Evolutionary conservation across 2,888 invertebrate species (phyloP).

Genomic region (Cabera pusaria): DNA sequence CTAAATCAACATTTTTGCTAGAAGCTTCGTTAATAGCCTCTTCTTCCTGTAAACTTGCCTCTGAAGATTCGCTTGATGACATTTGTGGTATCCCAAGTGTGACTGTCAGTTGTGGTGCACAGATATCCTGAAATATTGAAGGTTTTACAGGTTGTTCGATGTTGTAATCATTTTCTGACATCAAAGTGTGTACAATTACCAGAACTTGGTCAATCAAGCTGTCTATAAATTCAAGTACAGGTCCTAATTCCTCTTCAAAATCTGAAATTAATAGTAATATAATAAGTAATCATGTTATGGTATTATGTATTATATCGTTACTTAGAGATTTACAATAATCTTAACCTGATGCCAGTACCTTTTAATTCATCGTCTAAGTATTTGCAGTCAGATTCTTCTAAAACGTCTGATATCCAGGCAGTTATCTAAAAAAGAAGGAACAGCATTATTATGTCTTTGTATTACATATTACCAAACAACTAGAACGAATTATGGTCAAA

Average conservation of each 20-base stretch:
- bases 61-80: constrained; percentile 1
- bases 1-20: neutral
- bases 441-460: too few species aligned
- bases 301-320: too few species aligned
- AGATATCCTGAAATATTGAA: constrained; percentile 12
- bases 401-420: constrained; percentile 58
- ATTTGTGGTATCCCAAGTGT: too few species aligned
- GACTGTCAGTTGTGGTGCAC: constrained; percentile 4
- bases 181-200: constrained; percentile 39
- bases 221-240: constrained; percentile 63
- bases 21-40: too few species aligned
- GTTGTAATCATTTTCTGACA: neutral
- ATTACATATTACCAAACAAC: too few species aligned
- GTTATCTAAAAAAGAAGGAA: constrained; percentile 46
- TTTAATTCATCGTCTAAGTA: constrained; percentile 57
- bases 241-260: constrained; percentile 66
- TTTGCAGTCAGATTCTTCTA: constrained; percentile 53
- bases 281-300: too few species aligned
- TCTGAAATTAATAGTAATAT: constrained; percentile 58
- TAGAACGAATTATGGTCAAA: too few species aligned
- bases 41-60: constrained; percentile 1
- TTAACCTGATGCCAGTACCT: constrained; percentile 44
- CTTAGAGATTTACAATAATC: constrained; percentile 1
- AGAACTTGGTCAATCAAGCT: constrained; percentile 51
- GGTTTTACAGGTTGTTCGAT: too few species aligned